Evolutionary conservation across 2,113 vertebrate genomes (phyloP), one percentile per base, ranked within the genome.

Genomic region (Zosterops borbonicus): DNA sequence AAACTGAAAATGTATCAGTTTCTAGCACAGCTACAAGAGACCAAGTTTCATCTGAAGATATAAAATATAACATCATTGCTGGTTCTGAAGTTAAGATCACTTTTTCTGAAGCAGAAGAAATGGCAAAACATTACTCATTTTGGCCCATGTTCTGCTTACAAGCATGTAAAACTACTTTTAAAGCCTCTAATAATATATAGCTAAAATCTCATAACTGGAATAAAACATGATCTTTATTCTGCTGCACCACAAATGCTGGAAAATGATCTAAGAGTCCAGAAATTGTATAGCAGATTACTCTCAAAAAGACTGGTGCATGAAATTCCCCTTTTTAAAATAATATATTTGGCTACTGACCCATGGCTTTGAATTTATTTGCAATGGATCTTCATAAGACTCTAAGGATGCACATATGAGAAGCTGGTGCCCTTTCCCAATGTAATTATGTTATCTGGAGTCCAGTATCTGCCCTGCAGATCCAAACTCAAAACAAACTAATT

Each of bases 151-250:
- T 82, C 73, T 83, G 14, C 33, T 33, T 81, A 73, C 65, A 84
- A 65, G 37, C 55, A 64, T 0, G 1, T 76, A 44, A 69, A 95
- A 87, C 25, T 73, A 56, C 49, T 87, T 83, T 47, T 53, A 9
- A 89, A 85, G 15, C 64, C 53, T 76, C 56, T 27, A 78, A 78
- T 47, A 92, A 71, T 25, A 73, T 12, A 69, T 9, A 79, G 46
- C 31, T 69, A 91, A 89, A 94, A 87, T 79, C 55, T 82, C 53
- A 28, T 71, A 75, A 84, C 20, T 70, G 46, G 47, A 89, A 44
- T 89, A 81, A 95, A 92, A 87, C 39, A 78, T 35, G n/a, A 77
- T 86, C 35, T 80, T 91, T 88, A 69, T 93, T 90, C 82, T 85
- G n/a, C 52, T 94, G 47, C 14, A 83, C 52, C 47, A 74, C 28